Percentiles rank a stretch among this genome's conserved stretches.
Conservation (phyloP, 2,113 vertebrate genomes). For the Sebastes fasciatus region DNA sequence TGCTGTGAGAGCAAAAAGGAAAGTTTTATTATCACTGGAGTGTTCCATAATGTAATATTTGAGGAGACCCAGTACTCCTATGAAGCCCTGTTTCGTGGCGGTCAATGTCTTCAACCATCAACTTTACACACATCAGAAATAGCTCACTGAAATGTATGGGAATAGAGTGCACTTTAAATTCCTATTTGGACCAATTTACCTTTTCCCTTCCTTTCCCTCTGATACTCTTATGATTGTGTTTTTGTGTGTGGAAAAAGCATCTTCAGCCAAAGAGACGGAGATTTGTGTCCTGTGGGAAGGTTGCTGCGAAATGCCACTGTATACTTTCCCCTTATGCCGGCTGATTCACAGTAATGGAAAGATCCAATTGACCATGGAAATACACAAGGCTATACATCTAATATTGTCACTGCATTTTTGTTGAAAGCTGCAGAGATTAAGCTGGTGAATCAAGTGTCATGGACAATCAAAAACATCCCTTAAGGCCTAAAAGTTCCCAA, state of each 20-base stretch:
- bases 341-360: slow-evolving; percentile 58
- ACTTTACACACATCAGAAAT: slow-evolving; percentile 66
- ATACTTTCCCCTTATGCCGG: slow-evolving; percentile 12
- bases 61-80: slow-evolving; percentile 48
- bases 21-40: slow-evolving; percentile 68
- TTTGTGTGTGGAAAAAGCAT: slow-evolving; percentile 50
- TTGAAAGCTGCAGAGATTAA: slow-evolving; percentile 49
- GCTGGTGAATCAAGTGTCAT: slow-evolving; percentile 34
- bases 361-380: slow-evolving; percentile 53
- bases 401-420: slow-evolving; percentile 45
- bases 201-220: slow-evolving; percentile 24
- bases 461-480: slow-evolving; percentile 32
- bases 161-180: slow-evolving; percentile 67
- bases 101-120: slow-evolving; percentile 65
- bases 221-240: slow-evolving; percentile 50
- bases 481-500: slow-evolving; percentile 22
- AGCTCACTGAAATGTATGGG: slow-evolving; percentile 53
- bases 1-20: slow-evolving; percentile 62
- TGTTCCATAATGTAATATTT: slow-evolving; percentile 73
- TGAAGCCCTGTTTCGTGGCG: slow-evolving; percentile 64
- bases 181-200: slow-evolving; percentile 60
- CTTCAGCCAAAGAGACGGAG: slow-evolving; percentile 34
- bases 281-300: slow-evolving; percentile 36
- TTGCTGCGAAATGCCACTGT: slow-evolving; percentile 20
- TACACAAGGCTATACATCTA: slow-evolving; percentile 29